Percentiles rank a stretch among this genome's conserved stretches.
phyloP scores from a whole-genome alignment of 2,113 vertebrate genomes.

The Coptodon bakossiorum region DNA sequence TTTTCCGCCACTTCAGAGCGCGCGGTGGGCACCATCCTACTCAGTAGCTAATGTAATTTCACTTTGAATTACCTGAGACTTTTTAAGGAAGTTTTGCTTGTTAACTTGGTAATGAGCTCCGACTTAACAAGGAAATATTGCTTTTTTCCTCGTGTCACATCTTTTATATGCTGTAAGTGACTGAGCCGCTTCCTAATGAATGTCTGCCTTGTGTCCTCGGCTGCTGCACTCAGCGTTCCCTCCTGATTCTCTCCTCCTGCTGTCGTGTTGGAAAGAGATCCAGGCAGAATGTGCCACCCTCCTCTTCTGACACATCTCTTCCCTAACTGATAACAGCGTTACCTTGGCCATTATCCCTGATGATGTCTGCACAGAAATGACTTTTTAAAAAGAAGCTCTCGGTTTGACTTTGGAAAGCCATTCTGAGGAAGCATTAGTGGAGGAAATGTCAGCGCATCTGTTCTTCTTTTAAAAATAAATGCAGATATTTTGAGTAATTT shows the following conservation, averaged over 20 bases:
- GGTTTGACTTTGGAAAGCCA: constrained; percentile 32
- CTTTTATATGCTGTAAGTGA: constrained; percentile 33
- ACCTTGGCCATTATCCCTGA: constrained; percentile 47
- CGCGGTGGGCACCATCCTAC: neutral
- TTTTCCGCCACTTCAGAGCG: neutral
- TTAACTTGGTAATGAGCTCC: constrained; percentile 41
- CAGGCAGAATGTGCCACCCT: constrained; percentile 31
- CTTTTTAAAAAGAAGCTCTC: constrained; percentile 21
- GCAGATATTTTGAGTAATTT: neutral
- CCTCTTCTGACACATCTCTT: constrained; percentile 32
- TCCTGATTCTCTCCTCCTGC: constrained; percentile 37
- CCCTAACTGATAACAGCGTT: constrained; percentile 28
- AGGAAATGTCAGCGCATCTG: neutral
- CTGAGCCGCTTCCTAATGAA: constrained; percentile 48
- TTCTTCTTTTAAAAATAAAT: neutral
- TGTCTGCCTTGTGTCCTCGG: constrained; percentile 15
- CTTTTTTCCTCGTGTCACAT: neutral
- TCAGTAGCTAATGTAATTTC: constrained; percentile 3
- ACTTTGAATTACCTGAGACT: constrained; percentile 10
- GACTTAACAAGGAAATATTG: constrained; percentile 10
- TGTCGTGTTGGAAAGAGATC: constrained; percentile 50
- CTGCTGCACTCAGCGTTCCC: constrained; percentile 7
- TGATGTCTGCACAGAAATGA: neutral
- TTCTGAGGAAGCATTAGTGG: neutral
- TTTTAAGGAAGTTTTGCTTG: constrained; percentile 27